Base-by-base conservation (phyloP, 2,797 vertebrate species). In the Amblyraja radiata region DNA sequence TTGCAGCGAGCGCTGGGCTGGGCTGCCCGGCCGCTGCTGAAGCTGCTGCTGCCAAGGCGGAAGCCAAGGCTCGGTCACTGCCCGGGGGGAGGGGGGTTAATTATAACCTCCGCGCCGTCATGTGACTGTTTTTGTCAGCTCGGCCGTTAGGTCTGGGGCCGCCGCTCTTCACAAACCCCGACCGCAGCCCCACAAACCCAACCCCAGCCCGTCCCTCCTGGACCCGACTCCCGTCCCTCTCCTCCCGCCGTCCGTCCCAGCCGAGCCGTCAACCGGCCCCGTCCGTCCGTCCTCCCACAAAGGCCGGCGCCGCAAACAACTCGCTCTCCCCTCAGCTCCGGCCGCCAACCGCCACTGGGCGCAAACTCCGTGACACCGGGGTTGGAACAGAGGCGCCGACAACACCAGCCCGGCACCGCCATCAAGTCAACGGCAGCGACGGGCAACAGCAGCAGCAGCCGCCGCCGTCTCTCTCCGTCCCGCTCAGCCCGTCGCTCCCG, bases 171-270 rank as follows among this genome's bases (percentile, higher is more conserved):
- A 54, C 84, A 18, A 71, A 11, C 65, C 21, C 96, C 96, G 96
- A 96, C 46, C 46, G 46, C 46, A 46, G 0, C 46, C 96, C 96
- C 25, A 36, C 88, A 2, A 96, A 10, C 9, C 65, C 9, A 10
- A 68, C 63, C 18, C 96, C 96, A 96, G 96, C 46, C 46, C 46
- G 46, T 54, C 46, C 46, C 46, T 71, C 39, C 68, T 65, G 65
- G 88, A 71, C 13, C 39, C 13, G 36, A 71, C 23, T 21, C 46
- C 65, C 46, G 46, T 6, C 88, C 7, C 18, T 21, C 46, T 36
- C 46, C 5, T 6, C 88, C 7, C 28, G n/a, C 46, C 46, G 1
- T 13, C 68, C 68, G 68, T 54, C 46, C 46, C 46, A 54, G 46
- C 46, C 46, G 46, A 54, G 46, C 46, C 46, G 46, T 6, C 5